phyloP scores from a whole-genome alignment of 64 coral and sea anemone genomes.

The Cladopsammia gracilis region DNA sequence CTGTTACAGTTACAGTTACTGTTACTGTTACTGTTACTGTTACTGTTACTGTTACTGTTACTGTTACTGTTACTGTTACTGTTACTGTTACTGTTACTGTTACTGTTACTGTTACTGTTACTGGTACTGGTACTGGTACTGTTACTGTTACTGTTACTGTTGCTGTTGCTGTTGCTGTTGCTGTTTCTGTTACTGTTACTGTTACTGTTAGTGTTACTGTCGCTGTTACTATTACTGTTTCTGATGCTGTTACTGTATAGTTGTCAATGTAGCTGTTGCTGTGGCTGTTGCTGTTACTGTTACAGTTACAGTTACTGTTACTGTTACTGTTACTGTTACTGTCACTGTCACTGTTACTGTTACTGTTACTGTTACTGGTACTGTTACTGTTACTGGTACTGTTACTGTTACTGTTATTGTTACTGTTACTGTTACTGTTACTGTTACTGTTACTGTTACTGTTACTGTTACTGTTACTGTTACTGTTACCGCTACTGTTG shows the following conservation, averaged over 20 bases:
- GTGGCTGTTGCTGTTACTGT: background rate
- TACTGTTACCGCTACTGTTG: background rate
- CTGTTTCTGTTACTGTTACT: background rate
- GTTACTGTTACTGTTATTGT: background rate
- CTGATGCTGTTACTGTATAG: background rate
- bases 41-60: background rate
- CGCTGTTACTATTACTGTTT: background rate
- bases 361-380: too few species aligned
- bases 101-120: background rate
- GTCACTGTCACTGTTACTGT: background rate
- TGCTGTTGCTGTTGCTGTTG: background rate
- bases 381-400: background rate
- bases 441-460: background rate
- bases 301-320: background rate
- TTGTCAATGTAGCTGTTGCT: background rate
- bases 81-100: background rate
- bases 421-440: slow-evolving; percentile 11
- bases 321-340: background rate
- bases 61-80: too few species aligned
- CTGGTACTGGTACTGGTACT: slow-evolving; percentile 17
- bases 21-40: background rate
- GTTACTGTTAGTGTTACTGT: slow-evolving; percentile 5
- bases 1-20: background rate
- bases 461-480: slow-evolving; percentile 1
- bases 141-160: background rate